phyloP scores from a whole-genome alignment of 2,797 vertebrate species.

The Pantherophis alleghaniensis region DNA sequence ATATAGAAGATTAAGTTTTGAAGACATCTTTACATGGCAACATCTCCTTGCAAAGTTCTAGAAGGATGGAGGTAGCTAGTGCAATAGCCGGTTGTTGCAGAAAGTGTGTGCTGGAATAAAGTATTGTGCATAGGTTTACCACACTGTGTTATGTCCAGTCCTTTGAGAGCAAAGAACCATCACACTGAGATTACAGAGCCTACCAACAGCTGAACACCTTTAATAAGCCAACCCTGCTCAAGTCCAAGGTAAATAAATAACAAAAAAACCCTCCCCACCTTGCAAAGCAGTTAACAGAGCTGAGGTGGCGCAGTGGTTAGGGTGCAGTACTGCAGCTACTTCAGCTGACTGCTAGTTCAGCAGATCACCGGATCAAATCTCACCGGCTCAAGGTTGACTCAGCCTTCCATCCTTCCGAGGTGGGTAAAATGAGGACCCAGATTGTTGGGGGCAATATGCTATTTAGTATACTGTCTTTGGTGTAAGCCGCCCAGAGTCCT shows the following conservation, averaged over 20 bases:
- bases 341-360: no score
- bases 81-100: not conserved
- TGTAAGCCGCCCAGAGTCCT: no score
- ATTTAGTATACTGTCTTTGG: no score
- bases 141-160: not conserved
- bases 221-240: slow-evolving; percentile 73
- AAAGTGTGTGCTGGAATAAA: not conserved
- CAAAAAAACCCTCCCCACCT: not conserved
- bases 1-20: not conserved
- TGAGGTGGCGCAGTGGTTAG: no score
- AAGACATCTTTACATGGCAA: not conserved
- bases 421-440: no score
- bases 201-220: slow-evolving; percentile 78
- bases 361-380: no score
- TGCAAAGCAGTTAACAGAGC: not conserved
- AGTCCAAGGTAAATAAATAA: slow-evolving; percentile 58
- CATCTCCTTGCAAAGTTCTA: not conserved
- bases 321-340: no score
- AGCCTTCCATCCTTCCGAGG: no score
- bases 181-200: slow-evolving; percentile 79
- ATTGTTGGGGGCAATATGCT: no score
- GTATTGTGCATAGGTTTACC: not conserved
- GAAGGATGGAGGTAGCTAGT: not conserved
- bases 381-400: no score
- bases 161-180: not conserved